Conservation (phyloP, 92 coral and sea anemone genomes). For the Epizoanthus rinbou region DNA sequence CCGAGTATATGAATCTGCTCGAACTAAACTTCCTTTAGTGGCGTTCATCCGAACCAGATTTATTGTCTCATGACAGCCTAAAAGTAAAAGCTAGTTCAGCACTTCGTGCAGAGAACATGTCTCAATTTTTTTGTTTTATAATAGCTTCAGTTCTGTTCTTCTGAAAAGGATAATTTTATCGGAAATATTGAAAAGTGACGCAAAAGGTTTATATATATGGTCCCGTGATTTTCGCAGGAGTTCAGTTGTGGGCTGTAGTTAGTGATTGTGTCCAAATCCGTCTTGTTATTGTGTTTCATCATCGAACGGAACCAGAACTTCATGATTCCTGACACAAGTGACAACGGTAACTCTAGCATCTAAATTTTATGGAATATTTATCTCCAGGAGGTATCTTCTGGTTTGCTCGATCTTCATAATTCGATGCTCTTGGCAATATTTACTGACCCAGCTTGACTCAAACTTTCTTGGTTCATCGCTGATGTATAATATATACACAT, state of each 20-base stretch:
- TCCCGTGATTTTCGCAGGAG: not conserved
- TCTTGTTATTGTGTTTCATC: no score
- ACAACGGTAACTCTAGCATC: no score
- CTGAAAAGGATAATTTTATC: not conserved
- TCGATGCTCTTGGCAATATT: not conserved
- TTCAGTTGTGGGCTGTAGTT: no score
- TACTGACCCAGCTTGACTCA: not conserved
- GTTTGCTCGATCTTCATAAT: not conserved
- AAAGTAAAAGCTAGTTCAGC: no score
- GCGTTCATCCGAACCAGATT: no score
- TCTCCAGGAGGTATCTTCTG: constrained; percentile 7
- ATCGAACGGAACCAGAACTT: no score
- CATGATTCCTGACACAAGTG: no score
- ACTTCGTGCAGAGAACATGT: not conserved
- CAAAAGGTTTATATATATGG: not conserved
- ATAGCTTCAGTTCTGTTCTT: not conserved
- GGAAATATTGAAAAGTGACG: not conserved
- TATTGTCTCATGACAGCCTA: no score
- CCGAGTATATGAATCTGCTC: no score
- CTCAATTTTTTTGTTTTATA: not conserved
- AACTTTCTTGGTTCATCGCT: not conserved
- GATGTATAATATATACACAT: no score
- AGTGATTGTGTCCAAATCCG: no score
- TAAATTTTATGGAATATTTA: not conserved
- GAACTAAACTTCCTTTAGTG: no score